phyloP scores from a whole-genome alignment of 1,140 invertebrate genomes.

The Papilio machaon region DNA sequence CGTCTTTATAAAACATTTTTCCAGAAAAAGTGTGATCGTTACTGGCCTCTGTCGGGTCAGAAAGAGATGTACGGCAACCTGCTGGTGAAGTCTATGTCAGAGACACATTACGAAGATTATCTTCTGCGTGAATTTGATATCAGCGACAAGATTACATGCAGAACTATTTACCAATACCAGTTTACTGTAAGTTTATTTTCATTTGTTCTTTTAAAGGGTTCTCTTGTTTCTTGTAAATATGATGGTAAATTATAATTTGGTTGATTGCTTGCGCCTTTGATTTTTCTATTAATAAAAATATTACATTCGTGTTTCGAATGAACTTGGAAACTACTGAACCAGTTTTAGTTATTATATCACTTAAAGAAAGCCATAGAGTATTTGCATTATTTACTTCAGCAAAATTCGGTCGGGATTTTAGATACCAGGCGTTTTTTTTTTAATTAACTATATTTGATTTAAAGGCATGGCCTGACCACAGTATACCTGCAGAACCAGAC shows the following conservation, averaged over 20 bases:
- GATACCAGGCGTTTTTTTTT: background rate
- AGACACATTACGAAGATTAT: conserved; percentile 90
- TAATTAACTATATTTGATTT: background rate
- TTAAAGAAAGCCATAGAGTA: no score
- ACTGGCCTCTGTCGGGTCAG: conserved; percentile 94
- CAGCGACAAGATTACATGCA: conserved; percentile 83
- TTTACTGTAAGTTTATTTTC: conserved; percentile 83
- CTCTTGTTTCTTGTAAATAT: background rate
- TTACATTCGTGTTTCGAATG: background rate
- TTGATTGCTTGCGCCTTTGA: no score
- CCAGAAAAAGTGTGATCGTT: conserved; percentile 95
- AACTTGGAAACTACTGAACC: no score
- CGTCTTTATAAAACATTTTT: conserved; percentile 32
- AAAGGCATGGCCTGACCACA: conserved; percentile 97
- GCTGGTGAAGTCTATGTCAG: conserved; percentile 86
- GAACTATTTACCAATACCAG: conserved; percentile 97
- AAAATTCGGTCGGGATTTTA: no score
- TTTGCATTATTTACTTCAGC: no score
- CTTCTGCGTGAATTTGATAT: conserved; percentile 90
- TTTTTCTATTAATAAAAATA: background rate
- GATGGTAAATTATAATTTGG: background rate
- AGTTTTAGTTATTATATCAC: no score
- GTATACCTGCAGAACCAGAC: conserved; percentile 95
- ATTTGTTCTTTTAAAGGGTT: background rate
- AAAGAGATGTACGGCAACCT: conserved; percentile 88